Percentiles rank a stretch among this genome's conserved stretches.
phyloP scores from a whole-genome alignment of 2,113 vertebrate genomes.

The Muscicapa adusta region DNA sequence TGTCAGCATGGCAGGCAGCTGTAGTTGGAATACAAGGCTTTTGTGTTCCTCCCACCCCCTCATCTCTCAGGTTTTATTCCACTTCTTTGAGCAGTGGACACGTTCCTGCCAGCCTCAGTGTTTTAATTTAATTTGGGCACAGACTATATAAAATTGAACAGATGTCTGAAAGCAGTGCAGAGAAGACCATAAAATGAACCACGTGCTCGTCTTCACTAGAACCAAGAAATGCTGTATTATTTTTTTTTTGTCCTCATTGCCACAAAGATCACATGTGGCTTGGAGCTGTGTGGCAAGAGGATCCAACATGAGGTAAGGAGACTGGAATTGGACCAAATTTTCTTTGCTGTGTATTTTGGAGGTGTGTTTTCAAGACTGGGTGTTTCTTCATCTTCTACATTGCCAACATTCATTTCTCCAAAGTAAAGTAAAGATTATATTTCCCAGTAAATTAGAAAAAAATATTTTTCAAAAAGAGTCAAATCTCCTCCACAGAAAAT shows the following conservation, averaged over 20 bases:
- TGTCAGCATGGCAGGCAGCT: background rate
- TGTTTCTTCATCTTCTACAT: background rate
- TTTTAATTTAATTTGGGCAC: conserved; percentile 1
- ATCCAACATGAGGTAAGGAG: background rate
- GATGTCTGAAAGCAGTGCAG: conserved; percentile 24
- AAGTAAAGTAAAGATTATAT: background rate
- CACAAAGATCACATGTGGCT: background rate
- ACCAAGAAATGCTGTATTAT: background rate
- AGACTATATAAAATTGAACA: background rate
- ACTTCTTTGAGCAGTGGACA: conserved; percentile 34
- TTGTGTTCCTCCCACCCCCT: background rate
- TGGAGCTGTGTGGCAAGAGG: background rate
- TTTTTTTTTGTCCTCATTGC: background rate
- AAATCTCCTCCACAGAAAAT: background rate
- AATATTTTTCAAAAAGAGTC: background rate
- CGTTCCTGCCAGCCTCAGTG: background rate
- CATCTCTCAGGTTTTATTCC: background rate
- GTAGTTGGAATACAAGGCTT: background rate
- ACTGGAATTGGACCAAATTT: background rate
- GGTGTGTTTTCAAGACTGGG: background rate
- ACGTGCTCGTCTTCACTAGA: background rate
- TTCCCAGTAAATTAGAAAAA: background rate
- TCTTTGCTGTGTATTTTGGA: background rate
- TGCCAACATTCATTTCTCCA: background rate
- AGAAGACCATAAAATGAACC: background rate